Conservation (phyloP, 2,888 invertebrate species). For the Chaitophorus viminalis region DNA sequence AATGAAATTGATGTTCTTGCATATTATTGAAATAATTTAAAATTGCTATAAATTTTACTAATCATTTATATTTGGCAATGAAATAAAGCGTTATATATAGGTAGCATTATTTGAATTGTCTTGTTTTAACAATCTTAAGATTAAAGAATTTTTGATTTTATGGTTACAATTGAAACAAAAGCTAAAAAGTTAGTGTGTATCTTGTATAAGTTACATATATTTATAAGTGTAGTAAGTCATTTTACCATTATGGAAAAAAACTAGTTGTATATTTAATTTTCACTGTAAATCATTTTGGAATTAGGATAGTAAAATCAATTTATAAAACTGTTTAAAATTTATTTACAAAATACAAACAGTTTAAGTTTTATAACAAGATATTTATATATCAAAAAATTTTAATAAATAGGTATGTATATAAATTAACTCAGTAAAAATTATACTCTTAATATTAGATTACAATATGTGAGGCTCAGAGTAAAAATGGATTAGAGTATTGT, state of each 20-base stretch:
- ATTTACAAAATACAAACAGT: constrained; percentile 43
- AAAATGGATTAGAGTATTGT: constrained; percentile 28
- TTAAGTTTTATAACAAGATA: constrained; percentile 43
- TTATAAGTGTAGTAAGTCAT: neutral
- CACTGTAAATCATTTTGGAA: neutral
- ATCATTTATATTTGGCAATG: too few relatives aligned
- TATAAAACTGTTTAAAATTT: constrained; percentile 37
- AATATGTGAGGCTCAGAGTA: constrained; percentile 53
- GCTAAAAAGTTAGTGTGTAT: neutral
- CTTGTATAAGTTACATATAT: too few relatives aligned
- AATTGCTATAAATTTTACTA: too few relatives aligned
- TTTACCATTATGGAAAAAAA: neutral
- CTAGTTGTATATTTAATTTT: neutral
- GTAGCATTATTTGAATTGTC: too few relatives aligned
- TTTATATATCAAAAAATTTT: neutral
- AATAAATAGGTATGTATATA: neutral
- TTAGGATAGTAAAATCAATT: neutral
- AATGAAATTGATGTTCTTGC: too few relatives aligned
- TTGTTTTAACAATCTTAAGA: neutral
- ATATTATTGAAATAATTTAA: too few relatives aligned
- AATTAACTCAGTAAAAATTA: constrained; percentile 25
- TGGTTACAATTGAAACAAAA: too few relatives aligned
- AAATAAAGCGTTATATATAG: too few relatives aligned
- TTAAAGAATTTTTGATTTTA: too few relatives aligned
- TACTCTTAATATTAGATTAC: constrained; percentile 30